Percentiles rank a stretch among this genome's conserved stretches.
Conservation (phyloP, 2,797 vertebrate genomes). For the Onychomys leucogaster region DNA sequence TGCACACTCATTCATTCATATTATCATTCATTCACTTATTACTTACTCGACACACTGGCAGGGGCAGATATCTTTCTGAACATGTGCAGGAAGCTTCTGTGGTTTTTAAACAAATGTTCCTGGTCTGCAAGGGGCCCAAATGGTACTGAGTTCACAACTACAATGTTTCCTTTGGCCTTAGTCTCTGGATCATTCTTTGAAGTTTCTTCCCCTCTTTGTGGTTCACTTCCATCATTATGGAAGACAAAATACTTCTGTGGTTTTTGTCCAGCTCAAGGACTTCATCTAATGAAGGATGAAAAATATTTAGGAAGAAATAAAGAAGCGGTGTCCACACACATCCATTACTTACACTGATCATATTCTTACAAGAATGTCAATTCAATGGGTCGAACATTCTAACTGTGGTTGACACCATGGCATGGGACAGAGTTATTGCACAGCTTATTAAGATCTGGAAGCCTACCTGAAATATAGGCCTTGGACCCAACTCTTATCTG, state of each 20-base stretch:
- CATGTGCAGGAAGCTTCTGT: background rate
- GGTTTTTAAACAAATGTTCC: background rate
- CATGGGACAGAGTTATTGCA: background rate
- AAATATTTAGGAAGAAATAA: background rate
- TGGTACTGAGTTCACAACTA: background rate
- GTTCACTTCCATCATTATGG: background rate
- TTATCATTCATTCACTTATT: background rate
- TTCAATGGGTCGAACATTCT: background rate
- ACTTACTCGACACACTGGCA: background rate
- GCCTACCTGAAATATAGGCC: background rate
- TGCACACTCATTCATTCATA: background rate
- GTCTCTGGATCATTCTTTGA: background rate
- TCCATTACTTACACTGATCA: background rate
- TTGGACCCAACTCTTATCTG: background rate
- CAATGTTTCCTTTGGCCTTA: background rate
- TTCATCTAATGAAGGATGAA: background rate
- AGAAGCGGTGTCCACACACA: too few relatives aligned
- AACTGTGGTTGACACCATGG: background rate
- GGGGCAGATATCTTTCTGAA: background rate
- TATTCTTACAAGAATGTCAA: background rate
- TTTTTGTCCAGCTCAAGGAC: background rate
- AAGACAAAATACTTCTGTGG: background rate
- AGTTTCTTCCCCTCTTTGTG: background rate
- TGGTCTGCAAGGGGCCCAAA: too few relatives aligned
- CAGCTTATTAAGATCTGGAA: background rate